Conservation (phyloP, 2,113 vertebrate genomes). For the Helogale parvula region DNA sequence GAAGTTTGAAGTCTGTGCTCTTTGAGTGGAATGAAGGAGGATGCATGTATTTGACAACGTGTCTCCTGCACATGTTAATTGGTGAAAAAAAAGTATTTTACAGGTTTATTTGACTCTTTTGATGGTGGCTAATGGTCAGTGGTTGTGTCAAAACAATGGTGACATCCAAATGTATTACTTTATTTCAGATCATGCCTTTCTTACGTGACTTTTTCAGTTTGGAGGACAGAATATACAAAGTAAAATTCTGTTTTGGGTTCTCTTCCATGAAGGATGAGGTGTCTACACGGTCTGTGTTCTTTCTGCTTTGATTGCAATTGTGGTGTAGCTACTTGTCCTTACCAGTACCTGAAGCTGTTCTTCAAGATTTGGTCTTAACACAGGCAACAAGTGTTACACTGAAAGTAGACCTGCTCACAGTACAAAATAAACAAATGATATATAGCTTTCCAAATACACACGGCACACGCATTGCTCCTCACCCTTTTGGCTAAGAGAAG, state of each 20-base stretch:
- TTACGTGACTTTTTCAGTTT: background rate
- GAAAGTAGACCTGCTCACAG: background rate
- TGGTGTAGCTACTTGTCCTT: background rate
- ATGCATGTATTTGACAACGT: background rate
- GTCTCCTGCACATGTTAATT: background rate
- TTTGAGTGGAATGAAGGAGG: background rate
- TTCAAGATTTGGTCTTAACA: background rate
- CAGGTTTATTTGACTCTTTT: background rate
- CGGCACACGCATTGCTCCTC: background rate
- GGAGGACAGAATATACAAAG: background rate
- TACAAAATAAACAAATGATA: background rate
- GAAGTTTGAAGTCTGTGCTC: background rate
- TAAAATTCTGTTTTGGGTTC: background rate
- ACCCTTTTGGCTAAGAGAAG: too few species aligned
- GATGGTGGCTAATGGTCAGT: background rate
- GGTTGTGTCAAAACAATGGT: background rate
- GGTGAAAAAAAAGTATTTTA: background rate
- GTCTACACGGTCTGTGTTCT: background rate
- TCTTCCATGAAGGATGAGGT: background rate
- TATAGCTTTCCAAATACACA: background rate
- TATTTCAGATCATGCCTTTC: background rate
- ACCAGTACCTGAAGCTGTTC: background rate
- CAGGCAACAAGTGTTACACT: background rate
- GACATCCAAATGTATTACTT: background rate
- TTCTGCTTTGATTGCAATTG: background rate